Conservation (phyloP, 2,797 vertebrate species). For the Oreonectes daqikongensis region DNA sequence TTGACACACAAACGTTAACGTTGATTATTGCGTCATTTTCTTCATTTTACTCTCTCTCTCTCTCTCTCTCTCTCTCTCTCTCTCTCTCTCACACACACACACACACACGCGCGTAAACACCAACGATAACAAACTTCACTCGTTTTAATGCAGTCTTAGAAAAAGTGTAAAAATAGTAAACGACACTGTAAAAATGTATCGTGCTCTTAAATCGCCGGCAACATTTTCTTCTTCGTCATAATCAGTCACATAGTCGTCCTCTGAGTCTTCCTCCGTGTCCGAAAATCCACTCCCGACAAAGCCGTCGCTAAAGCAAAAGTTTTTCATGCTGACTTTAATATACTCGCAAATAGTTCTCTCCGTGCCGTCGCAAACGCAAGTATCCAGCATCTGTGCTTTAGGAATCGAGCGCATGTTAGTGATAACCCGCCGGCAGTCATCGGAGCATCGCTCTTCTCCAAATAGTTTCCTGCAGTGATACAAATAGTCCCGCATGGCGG, state of each 20-base stretch:
- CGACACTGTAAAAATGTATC: constrained; percentile 65
- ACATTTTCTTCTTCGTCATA: constrained; percentile 57
- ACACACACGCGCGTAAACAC: too few species aligned
- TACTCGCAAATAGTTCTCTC: constrained; percentile 94
- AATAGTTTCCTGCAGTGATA: constrained; percentile 91
- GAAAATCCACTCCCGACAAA: constrained; percentile 76
- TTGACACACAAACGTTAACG: background rate
- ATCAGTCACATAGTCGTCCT: constrained; percentile 71
- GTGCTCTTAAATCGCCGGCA: constrained; percentile 46
- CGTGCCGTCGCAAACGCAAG: constrained; percentile 91
- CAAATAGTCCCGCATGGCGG: constrained; percentile 85
- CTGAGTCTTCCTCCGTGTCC: constrained; percentile 65
- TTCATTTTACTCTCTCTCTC: too few species aligned
- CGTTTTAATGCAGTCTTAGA: constrained; percentile 52
- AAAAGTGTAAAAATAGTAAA: constrained; percentile 68
- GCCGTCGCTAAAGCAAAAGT: constrained; percentile 86
- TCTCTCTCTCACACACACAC: too few species aligned
- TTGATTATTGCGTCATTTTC: background rate
- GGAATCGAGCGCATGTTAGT: constrained; percentile 89
- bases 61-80: too few species aligned
- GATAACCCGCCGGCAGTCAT: constrained; percentile 87
- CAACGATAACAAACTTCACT: constrained; percentile 41
- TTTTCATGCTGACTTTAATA: constrained; percentile 91
- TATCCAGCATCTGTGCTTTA: constrained; percentile 89
- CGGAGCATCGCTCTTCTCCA: constrained; percentile 88